Evolutionary conservation across 1,140 invertebrate genomes (phyloP).

Genomic region (Lordiphosa stackelbergi): DNA sequence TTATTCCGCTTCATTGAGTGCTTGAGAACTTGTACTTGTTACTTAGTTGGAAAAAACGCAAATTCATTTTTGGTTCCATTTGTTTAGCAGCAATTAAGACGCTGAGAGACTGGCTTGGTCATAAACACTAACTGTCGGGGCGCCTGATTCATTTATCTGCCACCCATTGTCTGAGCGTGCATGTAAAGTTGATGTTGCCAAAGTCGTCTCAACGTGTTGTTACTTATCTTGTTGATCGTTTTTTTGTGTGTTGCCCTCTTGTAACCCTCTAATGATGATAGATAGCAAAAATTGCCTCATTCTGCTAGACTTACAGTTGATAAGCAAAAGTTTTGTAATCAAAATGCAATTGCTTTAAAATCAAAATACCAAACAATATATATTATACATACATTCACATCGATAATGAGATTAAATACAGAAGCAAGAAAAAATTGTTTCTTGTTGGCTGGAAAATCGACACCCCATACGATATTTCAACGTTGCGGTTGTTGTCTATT

Average conservation of each 20-base stretch:
- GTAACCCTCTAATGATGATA: slow-evolving; percentile 26
- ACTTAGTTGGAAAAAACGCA: slow-evolving; percentile 27
- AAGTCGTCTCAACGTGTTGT: slow-evolving; percentile 1
- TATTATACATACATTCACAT: slow-evolving; percentile 19
- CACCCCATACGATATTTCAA: not conserved
- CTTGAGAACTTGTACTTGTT: slow-evolving; percentile 3
- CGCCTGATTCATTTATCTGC: slow-evolving; percentile 11
- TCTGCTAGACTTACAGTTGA: slow-evolving; percentile 20
- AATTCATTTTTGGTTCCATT: slow-evolving; percentile 11
- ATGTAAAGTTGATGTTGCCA: not conserved
- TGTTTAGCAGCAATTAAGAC: slow-evolving; percentile 16
- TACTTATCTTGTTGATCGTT: slow-evolving; percentile 8
- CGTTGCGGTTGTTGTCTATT: slow-evolving; percentile 27
- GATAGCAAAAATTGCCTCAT: slow-evolving; percentile 19
- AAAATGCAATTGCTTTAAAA: slow-evolving; percentile 34
- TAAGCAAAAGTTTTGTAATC: slow-evolving; percentile 29
- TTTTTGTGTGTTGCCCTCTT: slow-evolving; percentile 13
- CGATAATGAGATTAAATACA: slow-evolving; percentile 41
- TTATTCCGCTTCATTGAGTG: not conserved
- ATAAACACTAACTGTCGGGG: slow-evolving; percentile 12
- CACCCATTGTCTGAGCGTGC: not conserved
- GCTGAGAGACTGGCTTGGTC: slow-evolving; percentile 7
- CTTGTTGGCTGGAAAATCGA: slow-evolving; percentile 1
- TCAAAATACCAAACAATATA: slow-evolving; percentile 17
- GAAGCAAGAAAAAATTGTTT: slow-evolving; percentile 1